A percentile compares a stretch with the other conserved stretches of the same genome.
These are phyloP conservation scores for Euphydryas editha DNA, from an alignment of 2,888 invertebrate species.

Conservation along the genomic window DNA sequence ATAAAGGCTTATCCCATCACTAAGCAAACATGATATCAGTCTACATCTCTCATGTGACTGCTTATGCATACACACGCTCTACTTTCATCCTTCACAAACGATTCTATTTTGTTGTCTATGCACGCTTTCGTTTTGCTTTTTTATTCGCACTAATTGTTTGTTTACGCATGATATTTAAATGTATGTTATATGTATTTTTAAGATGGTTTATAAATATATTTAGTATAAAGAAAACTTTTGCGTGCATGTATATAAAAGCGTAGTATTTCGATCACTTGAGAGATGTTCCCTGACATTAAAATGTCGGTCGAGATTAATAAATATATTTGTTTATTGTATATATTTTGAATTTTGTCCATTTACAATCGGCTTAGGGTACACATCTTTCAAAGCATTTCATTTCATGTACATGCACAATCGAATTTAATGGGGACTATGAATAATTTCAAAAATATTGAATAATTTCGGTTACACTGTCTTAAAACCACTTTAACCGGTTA, in stretches of 20 bases:
- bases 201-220: slow-evolving; percentile 18
- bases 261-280: slow-evolving; percentile 72
- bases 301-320: slow-evolving; percentile 50
- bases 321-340: slow-evolving; percentile 18
- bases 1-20: slow-evolving; percentile 35
- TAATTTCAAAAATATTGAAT: neutral
- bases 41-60: slow-evolving; percentile 82
- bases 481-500: too few relatives aligned
- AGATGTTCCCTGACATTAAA: slow-evolving; percentile 79
- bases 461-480: too few relatives aligned
- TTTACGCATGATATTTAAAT: slow-evolving; percentile 31
- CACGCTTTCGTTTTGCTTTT: slow-evolving; percentile 39
- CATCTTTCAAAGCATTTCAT: slow-evolving; percentile 69
- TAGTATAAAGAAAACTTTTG: slow-evolving; percentile 43
- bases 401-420: slow-evolving; percentile 21
- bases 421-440: neutral
- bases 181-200: slow-evolving; percentile 11
- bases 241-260: slow-evolving; percentile 66
- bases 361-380: slow-evolving; percentile 73
- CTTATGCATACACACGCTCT: slow-evolving; percentile 65
- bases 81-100: slow-evolving; percentile 39
- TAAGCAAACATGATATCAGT: slow-evolving; percentile 59
- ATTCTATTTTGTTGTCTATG: slow-evolving; percentile 47
- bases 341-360: slow-evolving; percentile 62
- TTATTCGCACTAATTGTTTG: slow-evolving; percentile 35